Conservation (phyloP, 2,113 vertebrate species). For the Potamarius usumacintae region DNA sequence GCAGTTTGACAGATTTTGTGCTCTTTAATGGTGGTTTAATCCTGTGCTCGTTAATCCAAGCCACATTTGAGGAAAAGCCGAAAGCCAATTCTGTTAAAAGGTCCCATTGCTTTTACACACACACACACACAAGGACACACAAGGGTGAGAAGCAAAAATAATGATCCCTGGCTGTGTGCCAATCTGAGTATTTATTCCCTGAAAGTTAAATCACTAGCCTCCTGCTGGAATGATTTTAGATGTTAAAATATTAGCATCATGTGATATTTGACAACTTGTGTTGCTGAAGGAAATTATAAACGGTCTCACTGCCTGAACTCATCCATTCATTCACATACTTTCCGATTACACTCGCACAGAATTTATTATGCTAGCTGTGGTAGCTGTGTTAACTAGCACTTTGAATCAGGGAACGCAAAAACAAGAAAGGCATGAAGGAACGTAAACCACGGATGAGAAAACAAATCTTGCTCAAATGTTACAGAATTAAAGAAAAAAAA, state of each 20-base stretch:
- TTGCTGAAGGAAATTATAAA: neutral
- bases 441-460: neutral
- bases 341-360: neutral
- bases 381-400: neutral
- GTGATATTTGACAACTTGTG: neutral
- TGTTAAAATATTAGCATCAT: neutral
- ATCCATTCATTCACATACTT: neutral
- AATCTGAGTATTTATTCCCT: neutral
- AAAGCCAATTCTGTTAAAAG: constrained; percentile 35
- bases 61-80: constrained; percentile 17
- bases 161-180: neutral
- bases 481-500: too few species aligned
- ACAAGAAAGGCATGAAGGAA: neutral
- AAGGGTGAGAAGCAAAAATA: neutral
- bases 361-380: neutral
- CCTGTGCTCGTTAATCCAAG: constrained; percentile 19
- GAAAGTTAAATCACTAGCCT: neutral
- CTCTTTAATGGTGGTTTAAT: constrained; percentile 24
- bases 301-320: neutral
- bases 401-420: neutral
- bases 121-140: neutral
- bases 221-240: neutral
- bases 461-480: neutral
- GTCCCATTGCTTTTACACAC: neutral
- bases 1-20: constrained; percentile 26